Evolutionary conservation across 2,888 invertebrate species (phyloP).

Genomic region (Agriopis leucophaearia): DNA sequence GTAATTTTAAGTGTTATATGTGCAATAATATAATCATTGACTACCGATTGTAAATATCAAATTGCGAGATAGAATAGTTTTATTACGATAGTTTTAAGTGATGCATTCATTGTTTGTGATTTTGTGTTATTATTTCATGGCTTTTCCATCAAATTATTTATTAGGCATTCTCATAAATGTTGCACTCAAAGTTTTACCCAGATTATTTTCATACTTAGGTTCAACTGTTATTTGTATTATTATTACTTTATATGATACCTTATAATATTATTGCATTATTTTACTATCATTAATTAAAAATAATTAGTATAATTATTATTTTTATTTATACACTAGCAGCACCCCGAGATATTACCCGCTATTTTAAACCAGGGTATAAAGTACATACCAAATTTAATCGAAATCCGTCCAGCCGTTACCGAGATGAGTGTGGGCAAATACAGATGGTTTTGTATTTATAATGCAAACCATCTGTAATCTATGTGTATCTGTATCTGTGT

Average conservation of each 20-base stretch:
- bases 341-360: no score
- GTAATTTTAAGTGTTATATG: constrained; percentile 82
- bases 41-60: constrained; percentile 73
- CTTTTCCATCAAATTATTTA: constrained; percentile 75
- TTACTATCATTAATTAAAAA: constrained; percentile 79
- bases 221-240: constrained; percentile 71
- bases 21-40: constrained; percentile 82
- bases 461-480: no score
- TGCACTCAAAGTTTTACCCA: constrained; percentile 64
- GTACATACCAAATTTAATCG: no score
- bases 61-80: constrained; percentile 46
- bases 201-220: constrained; percentile 63
- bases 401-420: no score
- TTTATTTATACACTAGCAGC: constrained; percentile 21
- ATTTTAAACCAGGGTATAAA: no score
- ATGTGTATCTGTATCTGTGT: no score
- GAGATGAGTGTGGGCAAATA: no score
- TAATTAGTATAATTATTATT: constrained; percentile 58
- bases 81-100: constrained; percentile 53
- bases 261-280: constrained; percentile 79
- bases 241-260: constrained; percentile 74
- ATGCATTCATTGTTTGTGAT: constrained; percentile 61
- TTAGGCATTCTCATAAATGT: constrained; percentile 78
- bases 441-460: no score
- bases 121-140: constrained; percentile 58